A percentile compares a stretch with the other conserved stretches of the same genome.
Evolutionary conservation across 2,888 invertebrate species (phyloP).

Genomic region (Drosophila lacicola): DNA sequence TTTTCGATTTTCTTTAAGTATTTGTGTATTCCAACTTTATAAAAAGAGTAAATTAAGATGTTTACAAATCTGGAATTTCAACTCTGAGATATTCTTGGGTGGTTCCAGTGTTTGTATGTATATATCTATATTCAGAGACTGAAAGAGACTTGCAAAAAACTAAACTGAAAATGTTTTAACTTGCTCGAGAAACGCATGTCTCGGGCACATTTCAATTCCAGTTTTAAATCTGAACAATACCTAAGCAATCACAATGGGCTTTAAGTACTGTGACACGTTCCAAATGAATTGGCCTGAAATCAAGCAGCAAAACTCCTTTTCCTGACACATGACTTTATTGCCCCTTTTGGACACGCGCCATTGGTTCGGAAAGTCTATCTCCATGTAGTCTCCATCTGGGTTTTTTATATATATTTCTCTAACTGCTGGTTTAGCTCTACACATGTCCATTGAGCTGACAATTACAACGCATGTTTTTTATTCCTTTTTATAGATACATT

Average conservation of each 20-base stretch:
- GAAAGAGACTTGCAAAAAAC: not conserved
- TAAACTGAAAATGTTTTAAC: too few relatives aligned
- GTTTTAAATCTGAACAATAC: not conserved
- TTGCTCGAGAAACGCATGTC: too few relatives aligned
- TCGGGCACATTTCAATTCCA: not conserved
- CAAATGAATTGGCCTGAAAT: slow-evolving; percentile 36
- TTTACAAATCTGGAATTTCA: too few relatives aligned
- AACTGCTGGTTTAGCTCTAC: slow-evolving; percentile 9
- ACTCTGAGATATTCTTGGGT: too few relatives aligned
- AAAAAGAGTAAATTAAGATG: too few relatives aligned
- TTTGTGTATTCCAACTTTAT: too few relatives aligned
- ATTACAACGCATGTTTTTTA: slow-evolving; percentile 53
- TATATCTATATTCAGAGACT: too few relatives aligned
- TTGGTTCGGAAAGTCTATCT: slow-evolving; percentile 45
- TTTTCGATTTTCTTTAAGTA: too few relatives aligned
- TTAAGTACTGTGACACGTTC: slow-evolving; percentile 39
- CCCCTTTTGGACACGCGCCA: slow-evolving; percentile 65
- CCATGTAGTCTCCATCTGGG: not conserved
- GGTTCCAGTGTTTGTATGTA: too few relatives aligned
- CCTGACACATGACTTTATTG: slow-evolving; percentile 46
- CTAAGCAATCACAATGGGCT: slow-evolving; percentile 13
- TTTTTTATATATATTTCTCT: too few relatives aligned
- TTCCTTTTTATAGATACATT: slow-evolving; percentile 3
- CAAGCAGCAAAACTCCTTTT: slow-evolving; percentile 22
- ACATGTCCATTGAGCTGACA: slow-evolving; percentile 61